phyloP scores from a whole-genome alignment of 2,113 vertebrate species.

The Callipepla californica region DNA sequence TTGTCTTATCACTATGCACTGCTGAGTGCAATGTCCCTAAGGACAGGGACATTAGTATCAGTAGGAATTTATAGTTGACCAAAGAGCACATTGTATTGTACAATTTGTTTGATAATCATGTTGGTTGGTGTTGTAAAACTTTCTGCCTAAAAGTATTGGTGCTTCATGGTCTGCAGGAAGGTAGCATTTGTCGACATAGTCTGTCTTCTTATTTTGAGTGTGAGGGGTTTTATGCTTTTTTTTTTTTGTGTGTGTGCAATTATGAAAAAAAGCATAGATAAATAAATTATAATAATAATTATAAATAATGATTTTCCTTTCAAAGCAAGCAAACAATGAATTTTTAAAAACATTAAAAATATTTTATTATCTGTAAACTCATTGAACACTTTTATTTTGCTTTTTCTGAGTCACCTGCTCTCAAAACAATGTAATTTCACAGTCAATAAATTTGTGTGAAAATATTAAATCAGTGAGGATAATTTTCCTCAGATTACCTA shows the following conservation, averaged over 20 bases:
- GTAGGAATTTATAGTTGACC: background rate
- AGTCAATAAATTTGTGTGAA: background rate
- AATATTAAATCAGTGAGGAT: background rate
- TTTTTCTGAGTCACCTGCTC: background rate
- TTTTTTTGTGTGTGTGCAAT: background rate
- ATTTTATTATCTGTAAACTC: background rate
- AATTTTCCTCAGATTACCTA: background rate
- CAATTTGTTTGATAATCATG: background rate
- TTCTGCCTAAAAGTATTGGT: background rate
- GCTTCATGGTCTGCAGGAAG: background rate
- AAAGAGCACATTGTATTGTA: background rate
- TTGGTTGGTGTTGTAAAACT: background rate
- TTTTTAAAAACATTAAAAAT: background rate
- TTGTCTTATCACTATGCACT: no score
- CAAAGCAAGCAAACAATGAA: background rate
- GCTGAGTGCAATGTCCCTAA: no score
- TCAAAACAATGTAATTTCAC: background rate
- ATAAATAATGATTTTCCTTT: background rate
- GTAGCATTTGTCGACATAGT: background rate
- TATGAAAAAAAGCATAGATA: background rate
- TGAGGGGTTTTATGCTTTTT: background rate
- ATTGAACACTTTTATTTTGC: background rate
- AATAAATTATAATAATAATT: background rate
- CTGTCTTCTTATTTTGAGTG: background rate
- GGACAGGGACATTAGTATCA: background rate